A percentile compares a stretch with the other conserved stretches of the same genome.
phyloP scores from a whole-genome alignment of 1,140 invertebrate species.

The Acromyrmex echinatior region DNA sequence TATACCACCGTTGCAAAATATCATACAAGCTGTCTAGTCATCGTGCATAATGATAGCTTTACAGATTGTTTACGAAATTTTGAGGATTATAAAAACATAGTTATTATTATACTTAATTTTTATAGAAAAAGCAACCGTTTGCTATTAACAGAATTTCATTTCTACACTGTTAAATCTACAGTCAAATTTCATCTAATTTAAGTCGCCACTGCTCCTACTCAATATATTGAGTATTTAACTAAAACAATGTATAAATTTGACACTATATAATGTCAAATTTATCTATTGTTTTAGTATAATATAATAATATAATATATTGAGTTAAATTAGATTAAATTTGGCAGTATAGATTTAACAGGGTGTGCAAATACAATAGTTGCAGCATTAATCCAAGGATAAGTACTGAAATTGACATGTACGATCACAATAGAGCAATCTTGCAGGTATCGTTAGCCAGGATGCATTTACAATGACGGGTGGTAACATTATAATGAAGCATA shows the following conservation, averaged over 20 bases:
- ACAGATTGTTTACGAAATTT: not conserved
- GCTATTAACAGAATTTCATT: not conserved
- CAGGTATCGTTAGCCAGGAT: not conserved
- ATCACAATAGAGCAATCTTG: conserved; percentile 21
- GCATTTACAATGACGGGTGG: not conserved
- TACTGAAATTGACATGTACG: not conserved
- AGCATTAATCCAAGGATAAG: not conserved
- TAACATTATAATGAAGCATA: conserved; percentile 12
- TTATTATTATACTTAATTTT: not conserved
- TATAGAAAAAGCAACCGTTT: not conserved
- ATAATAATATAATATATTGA: too few species aligned
- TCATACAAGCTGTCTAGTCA: conserved; percentile 4
- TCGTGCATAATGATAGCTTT: conserved; percentile 10
- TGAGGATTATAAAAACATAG: not conserved
- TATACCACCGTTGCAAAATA: not conserved
- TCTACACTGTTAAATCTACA: too few species aligned
- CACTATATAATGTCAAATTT: too few species aligned
- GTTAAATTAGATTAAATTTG: too few species aligned
- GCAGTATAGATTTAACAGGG: too few species aligned
- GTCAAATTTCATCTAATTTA: too few species aligned
- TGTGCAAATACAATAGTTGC: not conserved
- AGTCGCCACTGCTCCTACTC: too few species aligned
- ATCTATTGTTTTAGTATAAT: too few species aligned
- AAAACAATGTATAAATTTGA: too few species aligned
- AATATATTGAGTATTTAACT: too few species aligned